Percentiles rank a stretch among this genome's conserved stretches.
Conservation (phyloP, 2,797 vertebrate genomes). For the Poeciliopsis paucimaculata region DNA sequence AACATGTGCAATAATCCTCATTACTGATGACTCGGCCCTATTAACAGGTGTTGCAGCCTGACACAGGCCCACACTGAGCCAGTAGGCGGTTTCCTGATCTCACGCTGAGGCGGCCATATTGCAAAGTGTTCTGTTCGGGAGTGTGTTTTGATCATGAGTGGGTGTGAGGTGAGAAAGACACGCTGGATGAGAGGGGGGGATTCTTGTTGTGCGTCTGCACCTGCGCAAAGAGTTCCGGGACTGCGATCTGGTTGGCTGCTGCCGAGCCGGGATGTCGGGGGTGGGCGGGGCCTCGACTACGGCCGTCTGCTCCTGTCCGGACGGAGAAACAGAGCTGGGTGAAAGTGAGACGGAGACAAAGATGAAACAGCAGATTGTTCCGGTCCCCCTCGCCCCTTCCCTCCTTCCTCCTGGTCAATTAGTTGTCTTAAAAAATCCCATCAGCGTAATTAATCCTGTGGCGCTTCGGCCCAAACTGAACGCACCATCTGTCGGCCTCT, state of each 20-base stretch:
- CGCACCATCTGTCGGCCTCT: constrained; percentile 62
- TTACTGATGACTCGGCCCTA: constrained; percentile 41
- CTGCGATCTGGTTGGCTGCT: constrained; percentile 56
- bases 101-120: constrained; percentile 61
- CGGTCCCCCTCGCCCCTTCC: constrained; percentile 1
- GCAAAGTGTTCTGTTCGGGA: constrained; percentile 33
- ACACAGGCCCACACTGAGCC: constrained; percentile 58
- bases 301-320: constrained; percentile 58
- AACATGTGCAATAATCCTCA: constrained; percentile 41
- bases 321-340: neutral
- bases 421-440: constrained; percentile 52
- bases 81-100: constrained; percentile 45
- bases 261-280: constrained; percentile 54
- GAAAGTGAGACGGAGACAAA: neutral
- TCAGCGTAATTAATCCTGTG: constrained; percentile 75
- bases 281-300: constrained; percentile 62
- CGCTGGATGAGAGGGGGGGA: neutral
- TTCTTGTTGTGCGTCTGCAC: constrained; percentile 48
- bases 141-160: constrained; percentile 15
- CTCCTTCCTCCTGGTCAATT: constrained; percentile 62
- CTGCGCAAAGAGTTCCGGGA: constrained; percentile 75
- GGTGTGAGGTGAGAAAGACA: neutral
- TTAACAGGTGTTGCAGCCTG: constrained; percentile 22
- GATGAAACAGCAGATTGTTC: neutral
- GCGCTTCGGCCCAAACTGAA: constrained; percentile 55